Base-by-base conservation (phyloP, 2,113 vertebrate species). In the Clarias magur region DNA sequence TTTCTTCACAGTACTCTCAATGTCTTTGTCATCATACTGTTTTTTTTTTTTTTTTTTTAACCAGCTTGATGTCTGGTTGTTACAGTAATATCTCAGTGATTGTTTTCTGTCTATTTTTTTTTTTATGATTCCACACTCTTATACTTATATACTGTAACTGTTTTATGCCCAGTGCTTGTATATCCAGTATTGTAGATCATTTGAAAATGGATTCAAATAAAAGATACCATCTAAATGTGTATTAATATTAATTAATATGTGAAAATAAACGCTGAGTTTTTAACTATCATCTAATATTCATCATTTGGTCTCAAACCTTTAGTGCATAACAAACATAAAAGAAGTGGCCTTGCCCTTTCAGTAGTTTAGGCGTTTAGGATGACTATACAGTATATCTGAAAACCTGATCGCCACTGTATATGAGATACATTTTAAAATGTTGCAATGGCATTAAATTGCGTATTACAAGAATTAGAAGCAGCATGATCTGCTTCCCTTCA, bases 391-490 rank as follows among this genome's bases (percentile, higher is more conserved):
- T 34, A 30, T 10, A 27, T 21, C 78, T 80, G 78, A 80, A 80
- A 80, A 34, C 10, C 57, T 6, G 79, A 30, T 81, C 12, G 19
- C 57, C 78, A 34, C n/a, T n/a, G 15, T 80, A 27, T 11, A 59
- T 59, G 78, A 60, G 57, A 60, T 60, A 10, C 30, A 56, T 81
- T 81, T 72, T 9, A 62, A 65, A 82, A 86, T 59, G 25, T 82
- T 60, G 17, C 15, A 53, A 78, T 8, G 8, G 67, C 38, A 80
- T 38, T 82, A 87, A 87, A 82, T 72, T 75, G 54, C 67, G 53
- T 80, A 83, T 87, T 76, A 76, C 15, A 65, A 76, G 21, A 83
- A 56, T 78, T 65, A 87, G 63, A 72, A 59, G 42, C 57, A 72
- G 34, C 57, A 38, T 30, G 16, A 65, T 60, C 27, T 34, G 38